These are phyloP conservation scores for Rutilus rutilus DNA, from an alignment of 2,113 vertebrate species.

Conservation along the genomic window DNA sequence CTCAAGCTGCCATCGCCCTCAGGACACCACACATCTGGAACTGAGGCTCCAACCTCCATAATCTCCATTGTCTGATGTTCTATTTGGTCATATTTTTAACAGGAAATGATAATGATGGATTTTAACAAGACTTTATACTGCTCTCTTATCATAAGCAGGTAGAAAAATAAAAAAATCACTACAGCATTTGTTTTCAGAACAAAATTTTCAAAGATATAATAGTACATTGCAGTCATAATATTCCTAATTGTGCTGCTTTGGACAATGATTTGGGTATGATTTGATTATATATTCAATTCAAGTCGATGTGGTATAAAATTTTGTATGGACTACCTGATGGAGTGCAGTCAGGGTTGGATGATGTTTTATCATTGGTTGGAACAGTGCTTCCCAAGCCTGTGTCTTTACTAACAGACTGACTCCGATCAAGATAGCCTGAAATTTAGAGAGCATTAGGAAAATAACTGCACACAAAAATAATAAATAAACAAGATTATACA, in stretches of 20 bases:
- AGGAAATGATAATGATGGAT: background rate
- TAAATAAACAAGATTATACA: background rate
- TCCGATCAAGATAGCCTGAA: constrained; percentile 60
- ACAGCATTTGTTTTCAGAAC: background rate
- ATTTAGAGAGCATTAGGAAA: background rate
- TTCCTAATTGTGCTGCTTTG: background rate
- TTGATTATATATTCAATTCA: background rate
- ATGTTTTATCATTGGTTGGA: constrained; percentile 59
- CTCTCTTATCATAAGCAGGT: background rate
- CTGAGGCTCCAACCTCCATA: background rate
- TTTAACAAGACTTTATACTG: background rate
- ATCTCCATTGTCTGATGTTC: constrained; percentile 4
- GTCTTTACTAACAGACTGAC: constrained; percentile 68
- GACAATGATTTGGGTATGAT: background rate
- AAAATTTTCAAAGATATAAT: background rate
- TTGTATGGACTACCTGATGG: constrained; percentile 13
- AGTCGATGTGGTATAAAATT: too few species aligned
- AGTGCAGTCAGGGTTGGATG: constrained; percentile 60
- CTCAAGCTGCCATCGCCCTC: constrained; percentile 47
- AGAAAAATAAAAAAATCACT: too few species aligned
- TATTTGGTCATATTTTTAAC: background rate
- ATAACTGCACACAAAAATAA: background rate
- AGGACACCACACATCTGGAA: constrained; percentile 30
- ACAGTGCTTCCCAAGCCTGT: constrained; percentile 68
- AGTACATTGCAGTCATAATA: background rate